Percentiles rank a stretch among this genome's conserved stretches.
Conservation (phyloP, 2,888 invertebrate species). For the Spialia ferax region DNA sequence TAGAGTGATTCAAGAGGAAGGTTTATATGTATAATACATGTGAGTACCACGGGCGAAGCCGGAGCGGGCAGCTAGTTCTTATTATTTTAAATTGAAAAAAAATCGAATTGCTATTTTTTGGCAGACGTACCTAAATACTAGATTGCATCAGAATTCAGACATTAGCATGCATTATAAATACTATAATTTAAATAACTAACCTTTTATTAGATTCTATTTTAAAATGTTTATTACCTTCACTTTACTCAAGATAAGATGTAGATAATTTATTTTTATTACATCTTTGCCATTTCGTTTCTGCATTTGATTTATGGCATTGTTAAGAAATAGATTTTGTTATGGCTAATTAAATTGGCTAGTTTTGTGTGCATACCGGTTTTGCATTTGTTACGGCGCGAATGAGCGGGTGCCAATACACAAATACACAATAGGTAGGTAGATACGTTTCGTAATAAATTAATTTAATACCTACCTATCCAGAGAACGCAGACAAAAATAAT, state of each 20-base stretch:
- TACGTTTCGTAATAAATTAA: background rate
- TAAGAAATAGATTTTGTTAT: background rate
- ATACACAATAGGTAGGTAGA: too few relatives aligned
- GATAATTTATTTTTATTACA: conserved; percentile 12
- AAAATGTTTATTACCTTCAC: background rate
- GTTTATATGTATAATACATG: too few relatives aligned
- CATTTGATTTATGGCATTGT: conserved; percentile 5
- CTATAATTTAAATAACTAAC: background rate
- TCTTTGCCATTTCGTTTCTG: conserved; percentile 5
- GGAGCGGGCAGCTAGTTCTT: too few relatives aligned
- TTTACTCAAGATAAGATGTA: conserved; percentile 1
- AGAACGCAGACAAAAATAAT: too few relatives aligned
- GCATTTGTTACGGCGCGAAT: background rate
- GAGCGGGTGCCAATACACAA: background rate
- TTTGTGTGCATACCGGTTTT: conserved; percentile 1
- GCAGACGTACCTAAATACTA: too few relatives aligned
- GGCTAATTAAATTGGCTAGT: conserved; percentile 1
- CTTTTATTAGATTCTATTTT: background rate
- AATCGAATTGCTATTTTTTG: too few relatives aligned
- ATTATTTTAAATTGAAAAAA: too few relatives aligned
- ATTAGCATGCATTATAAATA: too few relatives aligned
- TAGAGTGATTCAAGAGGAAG: too few relatives aligned
- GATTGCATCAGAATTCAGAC: too few relatives aligned
- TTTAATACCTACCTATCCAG: too few relatives aligned
- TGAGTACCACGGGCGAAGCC: too few relatives aligned